A percentile compares a stretch with the other conserved stretches of the same genome.
phyloP scores from a whole-genome alignment of 2,888 invertebrate species.

The Cephus spinipes region DNA sequence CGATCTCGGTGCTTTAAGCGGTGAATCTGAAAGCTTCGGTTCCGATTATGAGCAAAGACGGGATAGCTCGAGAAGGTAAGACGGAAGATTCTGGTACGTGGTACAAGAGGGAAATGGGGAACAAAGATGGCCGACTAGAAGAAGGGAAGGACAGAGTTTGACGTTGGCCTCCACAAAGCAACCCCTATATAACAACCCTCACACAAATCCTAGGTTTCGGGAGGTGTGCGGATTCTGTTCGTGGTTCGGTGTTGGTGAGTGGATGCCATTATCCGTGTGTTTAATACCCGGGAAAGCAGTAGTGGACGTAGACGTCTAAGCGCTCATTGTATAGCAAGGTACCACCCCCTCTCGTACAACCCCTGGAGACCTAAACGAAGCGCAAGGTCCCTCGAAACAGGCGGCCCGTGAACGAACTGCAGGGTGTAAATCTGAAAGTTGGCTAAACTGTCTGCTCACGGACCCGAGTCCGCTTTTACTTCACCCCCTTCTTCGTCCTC shows the following conservation, averaged over 20 bases:
- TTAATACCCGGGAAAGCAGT: background rate
- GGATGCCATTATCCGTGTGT: background rate
- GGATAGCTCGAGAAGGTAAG: background rate
- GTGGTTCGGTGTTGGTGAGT: background rate
- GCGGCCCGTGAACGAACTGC: constrained; percentile 54
- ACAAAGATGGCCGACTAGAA: background rate
- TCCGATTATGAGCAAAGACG: constrained; percentile 9
- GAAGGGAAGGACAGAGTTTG: constrained; percentile 1
- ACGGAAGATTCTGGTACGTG: background rate
- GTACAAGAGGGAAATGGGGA: background rate
- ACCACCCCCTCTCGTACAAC: constrained; percentile 9
- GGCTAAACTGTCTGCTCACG: constrained; percentile 55
- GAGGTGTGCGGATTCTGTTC: constrained; percentile 19
- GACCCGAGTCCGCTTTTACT: constrained; percentile 31
- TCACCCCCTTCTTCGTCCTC: constrained; percentile 36
- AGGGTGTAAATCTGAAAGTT: constrained; percentile 62
- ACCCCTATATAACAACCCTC: constrained; percentile 18
- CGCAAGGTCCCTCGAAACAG: constrained; percentile 43
- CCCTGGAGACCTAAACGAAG: constrained; percentile 28
- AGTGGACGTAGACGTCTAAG: constrained; percentile 9
- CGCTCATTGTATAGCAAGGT: constrained; percentile 7
- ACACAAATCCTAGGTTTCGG: constrained; percentile 31
- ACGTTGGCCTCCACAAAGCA: constrained; percentile 30
- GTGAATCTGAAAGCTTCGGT: constrained; percentile 17
- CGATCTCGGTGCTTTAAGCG: constrained; percentile 12